phyloP scores from a whole-genome alignment of 2,113 vertebrate species.

The Clinocottus analis region DNA sequence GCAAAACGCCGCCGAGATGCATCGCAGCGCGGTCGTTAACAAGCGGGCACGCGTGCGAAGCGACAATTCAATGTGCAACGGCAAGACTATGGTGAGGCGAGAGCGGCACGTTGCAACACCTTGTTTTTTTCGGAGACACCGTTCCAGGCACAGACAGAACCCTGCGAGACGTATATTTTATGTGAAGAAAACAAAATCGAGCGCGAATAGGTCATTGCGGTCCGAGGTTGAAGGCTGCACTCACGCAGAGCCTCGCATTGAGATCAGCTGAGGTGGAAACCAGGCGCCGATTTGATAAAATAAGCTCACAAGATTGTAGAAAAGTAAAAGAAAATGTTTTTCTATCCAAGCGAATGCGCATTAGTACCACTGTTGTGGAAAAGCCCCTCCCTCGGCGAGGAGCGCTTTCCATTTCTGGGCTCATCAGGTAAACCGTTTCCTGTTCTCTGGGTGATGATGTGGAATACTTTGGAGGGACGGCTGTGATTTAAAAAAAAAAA shows the following conservation, averaged over 20 bases:
- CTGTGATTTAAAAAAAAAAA: background rate
- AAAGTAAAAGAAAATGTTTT: background rate
- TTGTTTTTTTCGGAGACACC: too few relatives aligned
- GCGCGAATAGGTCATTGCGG: background rate
- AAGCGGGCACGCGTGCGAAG: too few relatives aligned
- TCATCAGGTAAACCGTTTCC: background rate
- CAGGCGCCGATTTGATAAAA: background rate
- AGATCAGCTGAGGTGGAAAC: background rate
- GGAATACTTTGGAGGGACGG: background rate
- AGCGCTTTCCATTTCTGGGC: constrained; percentile 9
- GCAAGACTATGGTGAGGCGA: background rate
- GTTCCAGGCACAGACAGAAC: background rate
- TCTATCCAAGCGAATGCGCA: background rate
- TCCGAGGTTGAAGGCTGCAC: background rate
- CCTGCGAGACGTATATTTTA: background rate
- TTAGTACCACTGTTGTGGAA: background rate
- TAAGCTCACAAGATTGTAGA: background rate
- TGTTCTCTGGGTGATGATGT: background rate
- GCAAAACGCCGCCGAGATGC: too few relatives aligned
- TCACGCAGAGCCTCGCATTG: background rate
- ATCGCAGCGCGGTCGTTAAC: too few relatives aligned
- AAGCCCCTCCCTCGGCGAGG: background rate
- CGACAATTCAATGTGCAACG: background rate
- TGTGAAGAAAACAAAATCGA: background rate
- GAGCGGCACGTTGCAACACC: background rate